Evolutionary conservation across 2,888 invertebrate genomes (phyloP).

Genomic region (Zaprionus lineosus): DNA sequence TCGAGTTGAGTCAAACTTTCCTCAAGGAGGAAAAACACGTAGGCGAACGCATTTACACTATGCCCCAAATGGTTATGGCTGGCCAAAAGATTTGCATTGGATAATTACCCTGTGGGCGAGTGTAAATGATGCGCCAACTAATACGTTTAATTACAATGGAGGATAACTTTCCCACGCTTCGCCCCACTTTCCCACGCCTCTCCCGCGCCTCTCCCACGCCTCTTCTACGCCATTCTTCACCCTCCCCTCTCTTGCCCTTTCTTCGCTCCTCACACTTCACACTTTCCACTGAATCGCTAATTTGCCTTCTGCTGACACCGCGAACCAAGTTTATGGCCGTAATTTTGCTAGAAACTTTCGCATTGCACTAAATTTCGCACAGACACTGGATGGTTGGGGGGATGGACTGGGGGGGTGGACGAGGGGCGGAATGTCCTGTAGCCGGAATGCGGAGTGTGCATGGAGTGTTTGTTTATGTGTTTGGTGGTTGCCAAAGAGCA

Average conservation of each 20-base stretch:
- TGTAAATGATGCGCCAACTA: constrained; percentile 43
- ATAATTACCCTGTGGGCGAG: constrained; percentile 26
- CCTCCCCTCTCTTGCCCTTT: not conserved
- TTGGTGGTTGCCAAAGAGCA: constrained; percentile 23
- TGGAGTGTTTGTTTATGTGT: no score
- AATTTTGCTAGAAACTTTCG: constrained; percentile 68
- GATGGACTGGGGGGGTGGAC: constrained; percentile 13
- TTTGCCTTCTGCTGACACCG: constrained; percentile 57
- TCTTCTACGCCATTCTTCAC: no score
- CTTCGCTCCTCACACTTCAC: not conserved
- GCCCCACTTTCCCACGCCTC: not conserved
- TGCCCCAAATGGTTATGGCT: constrained; percentile 25
- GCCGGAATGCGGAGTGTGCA: no score
- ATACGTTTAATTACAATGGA: constrained; percentile 59
- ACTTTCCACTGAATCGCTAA: constrained; percentile 30
- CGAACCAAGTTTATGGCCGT: constrained; percentile 60
- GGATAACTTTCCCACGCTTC: not conserved
- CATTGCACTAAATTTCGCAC: constrained; percentile 55
- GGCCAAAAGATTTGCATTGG: constrained; percentile 47
- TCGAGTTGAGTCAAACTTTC: no score
- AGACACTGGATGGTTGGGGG: constrained; percentile 17
- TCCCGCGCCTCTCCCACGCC: not conserved
- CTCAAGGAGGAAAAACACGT: no score
- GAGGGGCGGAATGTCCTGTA: not conserved
- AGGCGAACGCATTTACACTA: no score